phyloP scores from a whole-genome alignment of 2,797 vertebrate genomes.

The Esox masquinongy region DNA sequence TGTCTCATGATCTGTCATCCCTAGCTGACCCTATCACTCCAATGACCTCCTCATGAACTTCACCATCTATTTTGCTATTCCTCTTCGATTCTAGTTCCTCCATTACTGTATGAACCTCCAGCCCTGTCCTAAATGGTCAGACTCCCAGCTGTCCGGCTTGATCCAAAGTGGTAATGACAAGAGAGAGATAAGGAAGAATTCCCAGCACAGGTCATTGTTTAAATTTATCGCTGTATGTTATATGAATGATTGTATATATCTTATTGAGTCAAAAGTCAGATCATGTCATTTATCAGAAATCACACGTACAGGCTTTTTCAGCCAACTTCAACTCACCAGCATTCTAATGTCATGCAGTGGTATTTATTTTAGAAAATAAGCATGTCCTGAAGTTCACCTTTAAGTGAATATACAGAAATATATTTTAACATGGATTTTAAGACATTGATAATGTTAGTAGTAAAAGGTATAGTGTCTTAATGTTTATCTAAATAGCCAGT shows the following conservation, averaged over 20 bases:
- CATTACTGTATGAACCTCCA: not conserved
- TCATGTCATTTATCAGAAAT: conserved; percentile 11
- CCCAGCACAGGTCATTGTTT: not conserved
- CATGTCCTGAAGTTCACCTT: conserved; percentile 30
- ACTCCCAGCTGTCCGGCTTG: not conserved
- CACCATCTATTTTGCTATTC: not conserved
- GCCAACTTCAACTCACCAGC: conserved; percentile 63
- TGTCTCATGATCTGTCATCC: not conserved
- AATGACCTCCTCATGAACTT: not conserved
- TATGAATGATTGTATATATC: not conserved
- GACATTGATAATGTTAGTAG: not conserved
- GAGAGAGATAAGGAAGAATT: not conserved
- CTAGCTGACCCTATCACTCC: not conserved
- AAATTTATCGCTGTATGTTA: not conserved
- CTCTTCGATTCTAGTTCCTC: not conserved
- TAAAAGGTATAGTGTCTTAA: not conserved
- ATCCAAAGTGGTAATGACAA: not conserved
- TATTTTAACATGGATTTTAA: conserved; percentile 8
- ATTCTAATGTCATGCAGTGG: conserved; percentile 33
- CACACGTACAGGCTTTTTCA: conserved; percentile 33
- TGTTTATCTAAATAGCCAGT: not conserved
- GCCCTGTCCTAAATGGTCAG: not conserved
- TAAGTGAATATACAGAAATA: not conserved
- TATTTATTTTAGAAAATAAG: conserved; percentile 24
- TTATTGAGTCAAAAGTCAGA: not conserved